Evolutionary conservation across 64 coral and sea anemone genomes (phyloP).

Genomic region (Catalaphyllia jardinei): DNA sequence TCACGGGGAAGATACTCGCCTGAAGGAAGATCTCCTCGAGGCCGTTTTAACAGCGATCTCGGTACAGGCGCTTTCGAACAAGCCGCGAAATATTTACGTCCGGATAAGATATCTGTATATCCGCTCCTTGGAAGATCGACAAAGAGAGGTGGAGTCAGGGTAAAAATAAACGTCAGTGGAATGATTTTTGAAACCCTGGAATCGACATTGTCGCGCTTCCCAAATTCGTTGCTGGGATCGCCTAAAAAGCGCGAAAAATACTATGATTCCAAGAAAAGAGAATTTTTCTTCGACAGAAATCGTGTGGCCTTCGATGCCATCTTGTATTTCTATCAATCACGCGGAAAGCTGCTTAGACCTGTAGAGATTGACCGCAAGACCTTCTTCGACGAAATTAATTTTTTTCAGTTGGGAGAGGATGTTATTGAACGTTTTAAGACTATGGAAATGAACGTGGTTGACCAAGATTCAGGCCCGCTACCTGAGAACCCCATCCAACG

Average conservation of each 20-base stretch:
- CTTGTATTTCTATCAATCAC: conserved; percentile 72
- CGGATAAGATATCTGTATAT: conserved; percentile 29
- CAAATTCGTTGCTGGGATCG: conserved; percentile 57
- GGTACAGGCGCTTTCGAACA: conserved; percentile 63
- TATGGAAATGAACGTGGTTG: conserved; percentile 10
- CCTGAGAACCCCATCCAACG: conserved; percentile 65
- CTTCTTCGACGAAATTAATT: conserved; percentile 58
- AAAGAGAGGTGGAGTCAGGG: conserved; percentile 52
- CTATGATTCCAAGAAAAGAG: conserved; percentile 58
- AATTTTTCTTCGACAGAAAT: conserved; percentile 78
- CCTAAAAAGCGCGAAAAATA: conserved; percentile 56
- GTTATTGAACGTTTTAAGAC: conserved; percentile 55
- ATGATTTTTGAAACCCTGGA: conserved; percentile 72
- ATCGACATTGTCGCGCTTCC: conserved; percentile 64
- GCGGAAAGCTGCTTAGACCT: conserved; percentile 54
- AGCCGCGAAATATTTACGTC: conserved; percentile 36
- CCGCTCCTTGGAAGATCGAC: conserved; percentile 9
- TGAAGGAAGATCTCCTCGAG: conserved; percentile 9
- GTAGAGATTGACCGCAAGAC: conserved; percentile 61
- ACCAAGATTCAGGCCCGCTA: conserved; percentile 32
- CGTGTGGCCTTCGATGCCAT: conserved; percentile 67
- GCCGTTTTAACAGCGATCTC: conserved; percentile 43
- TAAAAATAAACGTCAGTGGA: conserved; percentile 73
- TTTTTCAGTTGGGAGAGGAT: conserved; percentile 61
- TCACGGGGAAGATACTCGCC: conserved; percentile 2